phyloP scores from a whole-genome alignment of 2,113 vertebrate species.

The Aptenodytes forsteri region DNA sequence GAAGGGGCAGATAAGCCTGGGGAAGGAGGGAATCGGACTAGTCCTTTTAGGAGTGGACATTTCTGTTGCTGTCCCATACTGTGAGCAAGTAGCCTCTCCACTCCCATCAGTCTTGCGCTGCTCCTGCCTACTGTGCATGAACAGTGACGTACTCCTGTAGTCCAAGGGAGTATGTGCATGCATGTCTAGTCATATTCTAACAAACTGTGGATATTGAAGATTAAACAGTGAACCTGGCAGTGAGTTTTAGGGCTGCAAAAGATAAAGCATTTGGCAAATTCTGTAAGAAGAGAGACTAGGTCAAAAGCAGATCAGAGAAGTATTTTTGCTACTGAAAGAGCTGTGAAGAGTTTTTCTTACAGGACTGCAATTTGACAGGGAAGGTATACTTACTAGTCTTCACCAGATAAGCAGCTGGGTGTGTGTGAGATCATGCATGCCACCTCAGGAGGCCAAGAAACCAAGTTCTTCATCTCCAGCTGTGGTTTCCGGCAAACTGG shows the following conservation, averaged over 20 bases:
- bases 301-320: neutral
- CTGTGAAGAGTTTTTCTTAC: neutral
- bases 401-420: neutral
- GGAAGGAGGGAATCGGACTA: neutral
- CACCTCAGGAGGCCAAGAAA: neutral
- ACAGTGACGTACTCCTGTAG: neutral
- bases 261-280: neutral
- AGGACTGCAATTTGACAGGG: neutral
- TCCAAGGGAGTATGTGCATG: neutral
- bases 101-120: neutral
- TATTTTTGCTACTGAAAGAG: neutral
- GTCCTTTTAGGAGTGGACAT: neutral
- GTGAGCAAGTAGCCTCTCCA: neutral
- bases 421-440: neutral
- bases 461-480: neutral
- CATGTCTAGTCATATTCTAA: neutral
- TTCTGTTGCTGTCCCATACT: neutral
- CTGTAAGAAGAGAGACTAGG: neutral
- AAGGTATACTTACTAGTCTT: neutral
- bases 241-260: neutral
- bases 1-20: neutral
- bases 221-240: neutral
- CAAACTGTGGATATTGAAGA: neutral
- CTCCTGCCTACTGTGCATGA: neutral
- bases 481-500: neutral